phyloP scores from a whole-genome alignment of 2,113 vertebrate genomes.

The Blennius ocellaris region DNA sequence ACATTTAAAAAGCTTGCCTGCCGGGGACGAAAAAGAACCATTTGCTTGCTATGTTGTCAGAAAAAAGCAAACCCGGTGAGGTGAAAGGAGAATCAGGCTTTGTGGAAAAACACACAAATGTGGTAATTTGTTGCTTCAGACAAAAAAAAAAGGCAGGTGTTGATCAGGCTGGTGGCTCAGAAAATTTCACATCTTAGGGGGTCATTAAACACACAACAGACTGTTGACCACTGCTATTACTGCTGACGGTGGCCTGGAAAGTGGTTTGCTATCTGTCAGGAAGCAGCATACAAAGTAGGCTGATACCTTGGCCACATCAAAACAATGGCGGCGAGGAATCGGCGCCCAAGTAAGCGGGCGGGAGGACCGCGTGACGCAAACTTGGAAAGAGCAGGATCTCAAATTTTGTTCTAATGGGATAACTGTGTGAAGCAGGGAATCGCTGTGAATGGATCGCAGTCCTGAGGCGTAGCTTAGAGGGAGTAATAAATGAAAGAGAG shows the following conservation, averaged over 20 bases:
- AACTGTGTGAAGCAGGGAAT: conserved; percentile 29
- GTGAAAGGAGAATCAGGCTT: not conserved
- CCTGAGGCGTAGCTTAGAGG: conserved; percentile 53
- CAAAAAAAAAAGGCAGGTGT: not conserved
- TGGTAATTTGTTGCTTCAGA: not conserved
- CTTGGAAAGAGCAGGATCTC: conserved; percentile 14
- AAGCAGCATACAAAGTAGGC: conserved; percentile 20
- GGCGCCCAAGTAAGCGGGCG: not conserved
- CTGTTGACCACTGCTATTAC: not conserved
- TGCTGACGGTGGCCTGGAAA: not conserved
- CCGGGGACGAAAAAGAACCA: not conserved
- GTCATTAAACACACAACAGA: conserved; percentile 1
- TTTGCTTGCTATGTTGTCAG: not conserved
- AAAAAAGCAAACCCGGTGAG: conserved; percentile 13
- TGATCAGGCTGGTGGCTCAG: not conserved
- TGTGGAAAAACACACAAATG: not conserved
- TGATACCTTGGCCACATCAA: conserved; percentile 13
- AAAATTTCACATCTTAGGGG: conserved; percentile 6
- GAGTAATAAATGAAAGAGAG: conserved; percentile 46
- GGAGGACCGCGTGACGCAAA: conserved; percentile 3
- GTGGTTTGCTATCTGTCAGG: not conserved
- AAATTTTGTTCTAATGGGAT: conserved; percentile 32
- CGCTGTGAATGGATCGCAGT: conserved; percentile 32
- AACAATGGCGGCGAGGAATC: not conserved
- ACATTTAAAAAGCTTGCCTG: conserved; percentile 9